Evolutionary conservation across 2,113 vertebrate species (phyloP), one percentile per base, ranked within the genome.

Genomic region (Rousettus leschenaultii): DNA sequence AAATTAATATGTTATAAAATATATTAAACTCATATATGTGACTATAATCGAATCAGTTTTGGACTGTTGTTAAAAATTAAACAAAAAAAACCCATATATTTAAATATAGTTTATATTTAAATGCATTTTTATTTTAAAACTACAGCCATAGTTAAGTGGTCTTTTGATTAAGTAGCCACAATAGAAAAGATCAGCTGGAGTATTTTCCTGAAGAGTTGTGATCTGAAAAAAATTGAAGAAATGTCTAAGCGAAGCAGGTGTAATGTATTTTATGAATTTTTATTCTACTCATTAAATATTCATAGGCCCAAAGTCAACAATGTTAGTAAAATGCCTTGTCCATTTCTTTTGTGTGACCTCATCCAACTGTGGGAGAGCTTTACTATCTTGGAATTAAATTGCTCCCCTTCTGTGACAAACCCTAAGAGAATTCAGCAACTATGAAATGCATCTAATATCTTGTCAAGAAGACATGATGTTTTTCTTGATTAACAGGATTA

Each of bases 201-300:
- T 90, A 16, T 94, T 95, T 97, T 97, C 65, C 85, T 86, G 33
- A 92, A 91, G 68, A 89, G 45, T 65, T 87, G 48, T 66, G 43
- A 95, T 92, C 30, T 21, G 61, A 89, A 22, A 86, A 92, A 88
- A 86, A 33, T 15, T 63, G 35, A 93, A 75, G 80, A 97, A 97
- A 92, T 94, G 40, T 59, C 73, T 96, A 91, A 85, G 38, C 33
- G 53, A 95, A 89, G 38, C 94, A 96, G 33, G 57, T 77, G 38
- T 78, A 82, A 77, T 84, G 70, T 95, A 65, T 63, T 90, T 97
- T 97, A 61, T 93, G 53, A 86, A 91, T 86, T 96, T 91, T 66
- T 43, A 92, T 93, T 75, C 40, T 92, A 45, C 24, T 77, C 1
- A 93, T 94, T 87, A 89, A 91, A 90, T 57, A 92, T 96, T 96